phyloP scores from a whole-genome alignment of 2,797 vertebrate species.

The Thripadectes ignobilis region DNA sequence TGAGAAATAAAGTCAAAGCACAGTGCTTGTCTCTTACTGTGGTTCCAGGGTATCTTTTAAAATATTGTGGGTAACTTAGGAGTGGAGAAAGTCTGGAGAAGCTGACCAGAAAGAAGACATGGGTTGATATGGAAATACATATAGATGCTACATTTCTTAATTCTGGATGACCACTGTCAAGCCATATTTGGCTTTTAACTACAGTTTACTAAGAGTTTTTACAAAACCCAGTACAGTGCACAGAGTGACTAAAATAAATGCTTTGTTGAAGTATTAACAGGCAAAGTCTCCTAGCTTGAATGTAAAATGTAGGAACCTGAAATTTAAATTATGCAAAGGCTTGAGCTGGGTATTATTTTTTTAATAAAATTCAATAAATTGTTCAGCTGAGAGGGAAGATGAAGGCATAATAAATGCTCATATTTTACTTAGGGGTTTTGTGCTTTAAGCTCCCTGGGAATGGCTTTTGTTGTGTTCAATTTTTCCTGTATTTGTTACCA shows the following conservation, averaged over 20 bases:
- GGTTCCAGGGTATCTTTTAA: neutral
- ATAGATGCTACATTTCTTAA: neutral
- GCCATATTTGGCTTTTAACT: neutral
- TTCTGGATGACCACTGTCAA: neutral
- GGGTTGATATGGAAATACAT: neutral
- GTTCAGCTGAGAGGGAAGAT: neutral
- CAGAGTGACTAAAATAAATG: neutral
- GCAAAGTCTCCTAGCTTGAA: neutral
- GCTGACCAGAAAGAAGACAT: neutral
- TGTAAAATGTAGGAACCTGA: neutral
- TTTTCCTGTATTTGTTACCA: neutral
- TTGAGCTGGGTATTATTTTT: neutral
- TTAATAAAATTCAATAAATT: neutral
- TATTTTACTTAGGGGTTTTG: neutral
- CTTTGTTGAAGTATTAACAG: neutral
- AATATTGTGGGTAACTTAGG: neutral
- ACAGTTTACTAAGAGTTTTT: neutral
- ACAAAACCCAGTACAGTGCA: neutral
- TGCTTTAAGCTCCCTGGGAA: neutral
- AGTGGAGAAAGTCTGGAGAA: neutral
- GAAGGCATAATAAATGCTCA: neutral
- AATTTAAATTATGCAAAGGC: neutral
- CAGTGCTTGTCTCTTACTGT: neutral
- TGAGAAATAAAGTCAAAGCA: constrained; percentile 16
- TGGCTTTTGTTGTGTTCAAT: neutral